A percentile compares a stretch with the other conserved stretches of the same genome.
phyloP scores from a whole-genome alignment of 1,140 invertebrate genomes.

The Hyles vespertilio region DNA sequence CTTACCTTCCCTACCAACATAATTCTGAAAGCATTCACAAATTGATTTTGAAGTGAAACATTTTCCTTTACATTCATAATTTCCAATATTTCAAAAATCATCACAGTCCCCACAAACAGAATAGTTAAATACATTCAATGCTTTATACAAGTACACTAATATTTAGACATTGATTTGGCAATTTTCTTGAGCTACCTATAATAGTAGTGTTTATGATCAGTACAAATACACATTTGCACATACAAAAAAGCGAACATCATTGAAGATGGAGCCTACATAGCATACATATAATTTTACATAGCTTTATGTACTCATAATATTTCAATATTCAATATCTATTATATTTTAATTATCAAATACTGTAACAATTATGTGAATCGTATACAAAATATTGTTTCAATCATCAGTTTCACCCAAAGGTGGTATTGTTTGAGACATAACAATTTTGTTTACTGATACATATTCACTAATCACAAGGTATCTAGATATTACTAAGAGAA shows the following conservation, averaged over 20 bases:
- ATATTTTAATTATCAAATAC: too few relatives aligned
- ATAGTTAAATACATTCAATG: neutral
- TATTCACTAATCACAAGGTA: slow-evolving; percentile 2
- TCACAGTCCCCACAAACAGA: neutral
- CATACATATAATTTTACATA: neutral
- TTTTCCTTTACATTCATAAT: too few relatives aligned
- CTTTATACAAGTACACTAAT: neutral
- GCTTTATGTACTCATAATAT: too few relatives aligned
- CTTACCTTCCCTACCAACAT: too few relatives aligned
- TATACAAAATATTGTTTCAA: too few relatives aligned
- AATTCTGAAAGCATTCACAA: too few relatives aligned
- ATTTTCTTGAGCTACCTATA: slow-evolving; percentile 47
- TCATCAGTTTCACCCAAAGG: too few relatives aligned
- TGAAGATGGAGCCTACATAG: neutral
- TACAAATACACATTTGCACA: neutral
- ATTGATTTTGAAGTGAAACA: too few relatives aligned
- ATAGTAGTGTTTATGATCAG: slow-evolving; percentile 1
- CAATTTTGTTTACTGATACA: neutral
- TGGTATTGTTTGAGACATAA: too few relatives aligned
- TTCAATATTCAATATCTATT: too few relatives aligned
- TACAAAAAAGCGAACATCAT: neutral
- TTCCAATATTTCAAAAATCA: too few relatives aligned
- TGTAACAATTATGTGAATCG: too few relatives aligned
- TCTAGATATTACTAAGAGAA: slow-evolving; percentile 1
- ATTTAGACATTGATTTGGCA: slow-evolving; percentile 54